Percentiles rank a stretch among this genome's conserved stretches.
These are phyloP conservation scores for Stichodactyla mertensii DNA, from an alignment of 64 coral and sea anemone genomes.

Conservation along the genomic window DNA sequence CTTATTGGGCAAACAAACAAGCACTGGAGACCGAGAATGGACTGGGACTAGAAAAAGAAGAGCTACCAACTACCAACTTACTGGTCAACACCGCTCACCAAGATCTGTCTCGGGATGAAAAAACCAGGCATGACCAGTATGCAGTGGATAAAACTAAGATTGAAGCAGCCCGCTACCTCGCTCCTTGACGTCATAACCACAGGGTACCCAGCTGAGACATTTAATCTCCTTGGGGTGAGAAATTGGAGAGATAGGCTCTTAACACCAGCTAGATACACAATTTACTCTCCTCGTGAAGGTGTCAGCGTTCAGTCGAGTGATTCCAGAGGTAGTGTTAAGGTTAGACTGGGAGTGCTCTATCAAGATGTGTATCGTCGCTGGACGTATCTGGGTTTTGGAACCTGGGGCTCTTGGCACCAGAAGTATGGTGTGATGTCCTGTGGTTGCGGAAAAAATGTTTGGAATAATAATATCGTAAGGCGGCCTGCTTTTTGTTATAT, in stretches of 20 bases:
- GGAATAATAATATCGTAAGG: not conserved
- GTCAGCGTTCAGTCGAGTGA: not conserved
- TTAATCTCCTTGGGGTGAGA: not conserved
- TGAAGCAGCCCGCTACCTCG: not conserved
- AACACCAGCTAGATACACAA: not conserved
- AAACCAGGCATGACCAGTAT: not conserved
- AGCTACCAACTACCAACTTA: not conserved
- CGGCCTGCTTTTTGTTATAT: not conserved
- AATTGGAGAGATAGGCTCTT: not conserved
- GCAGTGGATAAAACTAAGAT: not conserved
- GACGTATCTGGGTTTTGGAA: slow-evolving; percentile 1
- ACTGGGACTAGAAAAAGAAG: not conserved
- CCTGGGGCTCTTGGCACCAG: not conserved
- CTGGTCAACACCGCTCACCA: not conserved
- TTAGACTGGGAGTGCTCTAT: not conserved
- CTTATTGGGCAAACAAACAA: slow-evolving; percentile 9
- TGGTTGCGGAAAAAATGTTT: not conserved
- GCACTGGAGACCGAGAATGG: not conserved
- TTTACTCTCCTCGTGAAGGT: not conserved
- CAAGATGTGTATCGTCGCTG: too few relatives aligned
- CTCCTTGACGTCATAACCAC: slow-evolving; percentile 11
- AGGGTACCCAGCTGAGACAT: too few relatives aligned
- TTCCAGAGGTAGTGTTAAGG: not conserved
- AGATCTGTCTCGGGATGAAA: not conserved
- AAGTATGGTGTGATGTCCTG: not conserved